phyloP scores from a whole-genome alignment of 2,888 invertebrate species.

The Caenorhabditis sp. region DNA sequence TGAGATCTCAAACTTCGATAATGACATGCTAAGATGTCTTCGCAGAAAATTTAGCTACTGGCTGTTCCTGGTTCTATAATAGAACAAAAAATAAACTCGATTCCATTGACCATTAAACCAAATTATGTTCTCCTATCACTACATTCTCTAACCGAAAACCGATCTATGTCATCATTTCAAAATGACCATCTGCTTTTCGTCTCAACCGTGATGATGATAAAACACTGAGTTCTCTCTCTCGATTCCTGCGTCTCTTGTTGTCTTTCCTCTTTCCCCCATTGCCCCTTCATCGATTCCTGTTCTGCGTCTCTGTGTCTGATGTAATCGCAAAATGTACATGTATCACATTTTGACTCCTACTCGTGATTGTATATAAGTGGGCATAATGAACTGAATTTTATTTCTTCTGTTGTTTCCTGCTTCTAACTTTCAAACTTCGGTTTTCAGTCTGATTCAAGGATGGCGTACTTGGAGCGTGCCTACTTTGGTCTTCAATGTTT shows the following conservation, averaged over 20 bases:
- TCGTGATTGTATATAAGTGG: constrained; percentile 36
- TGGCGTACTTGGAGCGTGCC: constrained; percentile 69
- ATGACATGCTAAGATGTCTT: no score
- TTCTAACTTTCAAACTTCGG: neutral
- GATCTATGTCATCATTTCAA: constrained; percentile 52
- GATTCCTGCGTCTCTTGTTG: constrained; percentile 10
- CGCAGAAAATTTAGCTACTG: no score
- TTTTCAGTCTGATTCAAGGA: constrained; percentile 38
- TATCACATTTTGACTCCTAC: constrained; percentile 48
- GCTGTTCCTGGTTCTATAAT: no score
- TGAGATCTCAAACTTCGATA: no score
- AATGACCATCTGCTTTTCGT: constrained; percentile 52
- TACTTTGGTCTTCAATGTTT: constrained; percentile 83
- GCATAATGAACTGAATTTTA: neutral
- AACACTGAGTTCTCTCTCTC: neutral
- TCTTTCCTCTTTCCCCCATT: neutral
- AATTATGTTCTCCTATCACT: neutral
- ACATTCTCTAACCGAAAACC: constrained; percentile 26
- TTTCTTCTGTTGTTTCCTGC: neutral
- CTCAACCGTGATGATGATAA: constrained; percentile 31
- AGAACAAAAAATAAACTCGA: neutral
- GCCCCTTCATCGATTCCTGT: constrained; percentile 34
- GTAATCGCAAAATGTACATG: constrained; percentile 50
- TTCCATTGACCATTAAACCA: constrained; percentile 26
- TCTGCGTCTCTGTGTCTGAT: constrained; percentile 61